Base-by-base conservation (phyloP, 2,113 vertebrate species). In the Burhinus bistriatus region DNA sequence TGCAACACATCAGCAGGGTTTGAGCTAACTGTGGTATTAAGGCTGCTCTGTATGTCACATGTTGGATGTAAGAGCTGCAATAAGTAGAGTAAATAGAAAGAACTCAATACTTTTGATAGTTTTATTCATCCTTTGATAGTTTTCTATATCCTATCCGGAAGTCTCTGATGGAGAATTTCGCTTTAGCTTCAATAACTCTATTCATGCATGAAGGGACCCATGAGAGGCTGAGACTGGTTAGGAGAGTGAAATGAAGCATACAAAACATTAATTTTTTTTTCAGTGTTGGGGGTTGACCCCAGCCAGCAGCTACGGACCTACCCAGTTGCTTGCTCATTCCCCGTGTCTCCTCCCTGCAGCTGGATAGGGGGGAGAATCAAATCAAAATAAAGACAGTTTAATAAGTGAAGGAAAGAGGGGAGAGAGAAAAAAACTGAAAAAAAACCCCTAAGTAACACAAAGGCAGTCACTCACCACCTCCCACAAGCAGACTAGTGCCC, bases 141-240 rank as follows among this genome's bases (percentile, higher is more conserved):
- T 88, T 70, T 64, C 59, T 51, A 9, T 17, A 32, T 84, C 42
- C 3, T 65, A 11, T 71, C 73, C 89, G 27, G 40, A 78, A 59
- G 54, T 57, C 16, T 85, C 42, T 47, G 23, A 45, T 83, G 65
- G 11, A n/a, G 45, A 89, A 83, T 73, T 68, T 75, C 5, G 5
- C 40, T 92, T 71, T 38, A 71, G 38, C 38, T 75, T 93, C 58
- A 69, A 12, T 58, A 85, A 32, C 5, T 71, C 12, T 78, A 47
- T 83, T 94, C 38, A 62, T 64, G 45, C 78, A 23, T 69, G 84
- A 89, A 66, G 42, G 45, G 54, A 70, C 10, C 22, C 2, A 1
- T 80, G 68, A 93, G 72, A 91, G 54, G 29, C 72, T 75, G 76
- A 51, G 58, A 77, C n/a, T 73, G 89, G 82, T 70, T 68, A 57